These are phyloP conservation scores for Eupithecia subfuscata DNA, from an alignment of 2,888 invertebrate genomes.

Conservation along the genomic window DNA sequence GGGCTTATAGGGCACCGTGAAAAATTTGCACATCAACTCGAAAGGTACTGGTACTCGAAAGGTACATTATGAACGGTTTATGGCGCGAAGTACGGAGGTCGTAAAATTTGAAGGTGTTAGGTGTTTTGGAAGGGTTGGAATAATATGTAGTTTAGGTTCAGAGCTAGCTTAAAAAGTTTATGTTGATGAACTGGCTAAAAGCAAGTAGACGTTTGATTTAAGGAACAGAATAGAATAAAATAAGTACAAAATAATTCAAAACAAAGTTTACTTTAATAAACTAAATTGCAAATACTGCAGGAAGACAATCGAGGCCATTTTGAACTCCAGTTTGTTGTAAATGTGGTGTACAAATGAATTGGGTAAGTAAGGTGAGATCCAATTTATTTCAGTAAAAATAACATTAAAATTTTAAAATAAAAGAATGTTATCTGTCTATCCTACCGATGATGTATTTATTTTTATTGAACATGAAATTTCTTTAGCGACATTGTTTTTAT, in stretches of 20 bases:
- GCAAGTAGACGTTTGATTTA: not conserved
- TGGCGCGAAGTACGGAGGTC: slow-evolving; percentile 37
- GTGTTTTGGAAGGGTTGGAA: not conserved
- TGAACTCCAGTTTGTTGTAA: no score
- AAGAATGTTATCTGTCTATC: no score
- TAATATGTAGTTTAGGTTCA: not conserved
- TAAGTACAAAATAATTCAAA: not conserved
- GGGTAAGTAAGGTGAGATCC: no score
- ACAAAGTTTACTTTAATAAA: not conserved
- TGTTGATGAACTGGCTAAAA: not conserved
- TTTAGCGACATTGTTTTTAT: no score
- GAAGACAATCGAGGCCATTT: not conserved
- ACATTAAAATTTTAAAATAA: no score
- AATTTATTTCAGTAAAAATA: no score
- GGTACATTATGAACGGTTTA: slow-evolving; percentile 43
- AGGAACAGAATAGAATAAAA: not conserved
- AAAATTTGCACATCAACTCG: slow-evolving; percentile 56
- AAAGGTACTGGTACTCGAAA: slow-evolving; percentile 39
- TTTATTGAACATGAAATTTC: no score
- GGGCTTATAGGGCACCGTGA: slow-evolving; percentile 50
- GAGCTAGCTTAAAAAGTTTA: not conserved
- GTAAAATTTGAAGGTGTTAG: slow-evolving; percentile 35
- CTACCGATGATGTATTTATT: no score
- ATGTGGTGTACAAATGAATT: no score
- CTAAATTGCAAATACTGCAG: not conserved